phyloP scores from a whole-genome alignment of 2,113 vertebrate species.

The Polypterus bichir region DNA sequence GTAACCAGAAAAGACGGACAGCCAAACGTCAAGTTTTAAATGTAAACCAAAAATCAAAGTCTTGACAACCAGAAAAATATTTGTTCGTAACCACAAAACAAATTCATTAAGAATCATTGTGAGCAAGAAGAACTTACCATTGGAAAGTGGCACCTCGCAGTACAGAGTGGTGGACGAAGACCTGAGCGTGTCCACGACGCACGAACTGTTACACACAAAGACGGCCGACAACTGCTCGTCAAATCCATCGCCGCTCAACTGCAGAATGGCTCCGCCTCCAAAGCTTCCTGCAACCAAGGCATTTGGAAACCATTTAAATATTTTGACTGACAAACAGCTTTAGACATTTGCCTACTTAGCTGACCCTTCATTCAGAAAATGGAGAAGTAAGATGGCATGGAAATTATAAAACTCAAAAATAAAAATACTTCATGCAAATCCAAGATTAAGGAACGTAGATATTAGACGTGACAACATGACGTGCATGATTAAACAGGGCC shows the following conservation, averaged over 20 bases:
- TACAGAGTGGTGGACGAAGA: constrained; percentile 23
- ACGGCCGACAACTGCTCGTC: constrained; percentile 23
- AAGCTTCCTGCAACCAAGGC: constrained; percentile 30
- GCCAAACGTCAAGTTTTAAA: too few species aligned
- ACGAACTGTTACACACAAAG: constrained; percentile 30
- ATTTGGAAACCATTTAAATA: not conserved
- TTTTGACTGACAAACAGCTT: not conserved
- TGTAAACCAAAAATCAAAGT: too few species aligned
- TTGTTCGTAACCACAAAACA: too few species aligned
- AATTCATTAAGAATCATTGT: too few species aligned
- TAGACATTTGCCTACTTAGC: not conserved
- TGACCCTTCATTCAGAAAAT: too few species aligned
- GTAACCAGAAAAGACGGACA: not conserved
- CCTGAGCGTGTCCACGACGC: constrained; percentile 15
- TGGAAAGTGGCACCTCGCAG: constrained; percentile 24
- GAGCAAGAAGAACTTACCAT: constrained; percentile 25
- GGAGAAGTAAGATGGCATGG: too few species aligned
- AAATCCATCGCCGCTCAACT: constrained; percentile 32
- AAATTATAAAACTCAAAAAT: not conserved
- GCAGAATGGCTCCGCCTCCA: constrained; percentile 33
- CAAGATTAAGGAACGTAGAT: too few species aligned
- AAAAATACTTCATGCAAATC: too few species aligned
- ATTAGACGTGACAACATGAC: too few species aligned
- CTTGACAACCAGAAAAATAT: too few species aligned
- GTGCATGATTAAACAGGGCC: too few species aligned